Evolutionary conservation across 2,888 invertebrate genomes (phyloP), one percentile per base, ranked within the genome.

Genomic region (Nomada fabriciana): DNA sequence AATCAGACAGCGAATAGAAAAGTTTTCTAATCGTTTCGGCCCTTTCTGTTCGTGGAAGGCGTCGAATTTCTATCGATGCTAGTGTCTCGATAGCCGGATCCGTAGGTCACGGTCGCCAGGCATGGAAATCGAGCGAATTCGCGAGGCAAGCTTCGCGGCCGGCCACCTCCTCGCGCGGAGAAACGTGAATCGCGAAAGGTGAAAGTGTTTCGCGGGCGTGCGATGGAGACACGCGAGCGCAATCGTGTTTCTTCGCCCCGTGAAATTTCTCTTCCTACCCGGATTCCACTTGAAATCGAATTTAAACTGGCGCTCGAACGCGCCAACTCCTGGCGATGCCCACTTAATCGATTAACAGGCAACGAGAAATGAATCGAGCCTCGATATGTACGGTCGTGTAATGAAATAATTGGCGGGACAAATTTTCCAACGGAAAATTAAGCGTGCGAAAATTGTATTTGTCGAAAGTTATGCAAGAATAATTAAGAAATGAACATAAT

Each of bases 171-270:
- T 63, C 42, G 36, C 68, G n/a, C 76, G 84, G 87, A 85, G 86
- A 90, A 86, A 88, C 83, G 88, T 79, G 82, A 84, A 71, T 82
- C 82, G 83, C 84, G 86, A 88, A 83, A 81, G 89, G 91, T 90
- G 91, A 91, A 90, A 91, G 91, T 92, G 86, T 81, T 83, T 55
- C 57, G 65, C 65, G n/a, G 43, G 52, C 42, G 63, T 53, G 65
- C 25, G 68, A 69, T 60, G n/a, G 59, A 63, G 75, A 59, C 77
- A 61, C 77, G 71, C 72, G 57, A 63, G 43, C 61, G 43, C 74
- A 76, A 65, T 15, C 13, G 43, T 43, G 23, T 15, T 60, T 4
- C 43, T 47, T 47, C 59, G 23, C 20, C 47, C 11, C n/a, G 74
- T 10, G 52, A 72, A 57, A 80, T 80, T 80, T 80, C 80, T 80